These are phyloP conservation scores for Atherinomorus stipes DNA, from an alignment of 2,113 vertebrate species.

Conservation along the genomic window DNA sequence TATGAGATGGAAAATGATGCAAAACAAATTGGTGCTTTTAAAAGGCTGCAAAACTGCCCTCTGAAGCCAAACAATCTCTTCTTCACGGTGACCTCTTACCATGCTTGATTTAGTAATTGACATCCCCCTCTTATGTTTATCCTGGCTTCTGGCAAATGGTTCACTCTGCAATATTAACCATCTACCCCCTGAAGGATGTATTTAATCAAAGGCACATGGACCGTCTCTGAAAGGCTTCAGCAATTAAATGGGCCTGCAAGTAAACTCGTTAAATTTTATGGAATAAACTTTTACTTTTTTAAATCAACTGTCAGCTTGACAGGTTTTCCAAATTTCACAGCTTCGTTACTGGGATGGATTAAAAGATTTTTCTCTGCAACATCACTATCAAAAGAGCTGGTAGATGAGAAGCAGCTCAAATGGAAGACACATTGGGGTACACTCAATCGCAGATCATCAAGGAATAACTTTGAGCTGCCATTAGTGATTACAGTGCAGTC, in stretches of 20 bases:
- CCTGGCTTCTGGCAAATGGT: constrained; percentile 46
- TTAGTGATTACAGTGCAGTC: constrained; percentile 30
- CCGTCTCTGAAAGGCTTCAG: constrained; percentile 18
- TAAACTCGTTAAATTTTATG: constrained; percentile 15
- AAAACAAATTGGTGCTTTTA: constrained; percentile 1
- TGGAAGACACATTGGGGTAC: constrained; percentile 14
- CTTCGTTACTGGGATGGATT: constrained; percentile 39
- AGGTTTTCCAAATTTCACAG: not conserved
- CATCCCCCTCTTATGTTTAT: constrained; percentile 46
- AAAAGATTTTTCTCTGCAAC: constrained; percentile 18
- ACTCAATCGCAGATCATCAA: constrained; percentile 41
- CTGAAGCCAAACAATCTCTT: constrained; percentile 34
- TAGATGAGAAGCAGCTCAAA: constrained; percentile 43
- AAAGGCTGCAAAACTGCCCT: constrained; percentile 41
- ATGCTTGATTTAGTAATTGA: constrained; percentile 57
- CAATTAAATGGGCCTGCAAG: constrained; percentile 1
- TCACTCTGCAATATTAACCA: constrained; percentile 30
- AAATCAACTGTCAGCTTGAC: not conserved
- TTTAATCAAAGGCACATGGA: constrained; percentile 42
- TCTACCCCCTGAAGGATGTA: constrained; percentile 32
- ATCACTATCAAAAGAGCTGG: constrained; percentile 46
- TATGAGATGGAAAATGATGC: not conserved
- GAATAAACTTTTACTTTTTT: not conserved
- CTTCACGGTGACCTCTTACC: constrained; percentile 40
- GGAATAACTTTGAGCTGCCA: constrained; percentile 23